phyloP scores from a whole-genome alignment of 2,888 invertebrate species.

The Zaprionus lineosus region DNA sequence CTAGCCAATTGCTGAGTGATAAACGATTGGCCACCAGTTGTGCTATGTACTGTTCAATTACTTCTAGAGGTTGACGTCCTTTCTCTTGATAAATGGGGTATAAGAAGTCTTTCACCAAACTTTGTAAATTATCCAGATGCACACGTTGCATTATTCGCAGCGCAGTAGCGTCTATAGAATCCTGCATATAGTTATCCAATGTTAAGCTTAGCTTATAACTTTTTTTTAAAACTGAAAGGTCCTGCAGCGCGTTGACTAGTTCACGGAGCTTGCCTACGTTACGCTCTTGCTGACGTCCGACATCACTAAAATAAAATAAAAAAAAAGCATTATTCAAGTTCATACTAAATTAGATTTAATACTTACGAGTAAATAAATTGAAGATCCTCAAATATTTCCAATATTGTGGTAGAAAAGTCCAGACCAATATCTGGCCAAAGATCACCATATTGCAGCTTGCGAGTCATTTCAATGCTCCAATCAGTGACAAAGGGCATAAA shows the following conservation, averaged over 20 bases:
- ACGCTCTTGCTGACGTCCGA: constrained; percentile 79
- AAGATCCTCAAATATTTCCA: constrained; percentile 80
- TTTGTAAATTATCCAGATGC: constrained; percentile 79
- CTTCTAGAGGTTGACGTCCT: constrained; percentile 75
- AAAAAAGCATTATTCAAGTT: not conserved
- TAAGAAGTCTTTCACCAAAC: constrained; percentile 80
- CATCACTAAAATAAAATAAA: constrained; percentile 67
- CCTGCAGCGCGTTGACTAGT: constrained; percentile 79
- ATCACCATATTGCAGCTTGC: constrained; percentile 79
- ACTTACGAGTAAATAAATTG: constrained; percentile 80
- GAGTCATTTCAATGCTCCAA: constrained; percentile 81
- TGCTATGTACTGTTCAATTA: constrained; percentile 79
- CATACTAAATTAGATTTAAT: not conserved
- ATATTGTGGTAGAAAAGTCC: constrained; percentile 81
- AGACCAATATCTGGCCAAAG: constrained; percentile 83
- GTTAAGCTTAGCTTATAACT: constrained; percentile 81
- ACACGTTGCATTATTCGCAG: constrained; percentile 81
- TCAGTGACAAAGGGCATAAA: constrained; percentile 80
- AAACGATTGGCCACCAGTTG: constrained; percentile 78
- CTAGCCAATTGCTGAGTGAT: constrained; percentile 80
- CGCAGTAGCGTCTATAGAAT: constrained; percentile 81
- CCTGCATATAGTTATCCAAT: constrained; percentile 81
- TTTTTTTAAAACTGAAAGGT: constrained; percentile 80
- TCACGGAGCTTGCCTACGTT: constrained; percentile 78
- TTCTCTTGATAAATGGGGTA: constrained; percentile 82